Base-by-base conservation (phyloP, 1,140 invertebrate species). In the Pseudachorutes palmiensis region DNA sequence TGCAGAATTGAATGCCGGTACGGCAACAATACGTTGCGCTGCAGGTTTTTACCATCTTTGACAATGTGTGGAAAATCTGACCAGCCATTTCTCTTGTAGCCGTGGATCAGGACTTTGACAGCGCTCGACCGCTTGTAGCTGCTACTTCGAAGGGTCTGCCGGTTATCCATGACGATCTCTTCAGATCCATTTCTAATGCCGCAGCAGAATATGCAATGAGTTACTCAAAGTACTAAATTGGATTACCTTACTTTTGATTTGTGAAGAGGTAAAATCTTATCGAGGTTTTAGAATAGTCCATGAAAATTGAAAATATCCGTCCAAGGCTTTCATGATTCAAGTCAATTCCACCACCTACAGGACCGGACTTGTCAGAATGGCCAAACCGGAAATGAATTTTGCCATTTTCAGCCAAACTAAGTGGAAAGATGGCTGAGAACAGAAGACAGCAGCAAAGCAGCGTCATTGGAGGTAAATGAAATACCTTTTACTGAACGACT, bases 91-190 rank as follows among this genome's bases (percentile, higher is more conserved):
- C 33, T 67, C 59, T 66, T 67, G 30, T 67, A 68, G 0, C 67
- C 67, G 48, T 68, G 67, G 59, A 68, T 59, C 14, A 68, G 41
- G 22, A 68, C 30, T 41, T 68, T 68, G 26, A 64, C 28, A 1
- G 62, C 61, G 41, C 14, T 29, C 31, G 36, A 31, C 9, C 24
- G 31, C 3, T 32, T 29, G 28, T 59, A 67, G 9, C 58, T 9
- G 28, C 64, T 58, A 5, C 57, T 59, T 22, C 62, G n/a, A 5
- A 70, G 33, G 1, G 32, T n/a, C 19, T 41, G 26, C 3, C 31
- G 60, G 62, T 80, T 84, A 71, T 88, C 83, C 41, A 98, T 80
- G 78, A 93, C 86, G 79, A 89, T 97, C 45, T 83, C 81, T 30
- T 82, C 78, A 33, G 78, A 64, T 32, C 66, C 60, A 45, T 59